Percentiles rank a stretch among this genome's conserved stretches.
Evolutionary conservation across 2,797 vertebrate genomes (phyloP).

Genomic region (Apodemus agrarius): DNA sequence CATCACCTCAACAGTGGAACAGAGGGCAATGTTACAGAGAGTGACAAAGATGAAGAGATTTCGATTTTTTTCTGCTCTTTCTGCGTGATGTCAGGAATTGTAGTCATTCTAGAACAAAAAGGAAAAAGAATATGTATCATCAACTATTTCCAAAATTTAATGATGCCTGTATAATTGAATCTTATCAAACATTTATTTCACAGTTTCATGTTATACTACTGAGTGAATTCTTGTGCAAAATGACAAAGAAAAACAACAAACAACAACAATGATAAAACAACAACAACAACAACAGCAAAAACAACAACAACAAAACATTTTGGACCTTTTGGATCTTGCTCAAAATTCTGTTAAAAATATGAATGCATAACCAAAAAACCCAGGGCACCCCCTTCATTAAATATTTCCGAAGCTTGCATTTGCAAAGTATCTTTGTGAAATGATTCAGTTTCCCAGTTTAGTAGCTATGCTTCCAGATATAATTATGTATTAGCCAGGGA

Average conservation of each 20-base stretch:
- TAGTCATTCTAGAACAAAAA: not conserved
- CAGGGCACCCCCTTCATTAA: not conserved
- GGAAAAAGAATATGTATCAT: not conserved
- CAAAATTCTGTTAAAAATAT: slow-evolving; percentile 39
- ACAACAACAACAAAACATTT: not conserved
- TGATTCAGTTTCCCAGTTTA: slow-evolving; percentile 77
- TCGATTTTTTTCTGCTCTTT: slow-evolving; percentile 52
- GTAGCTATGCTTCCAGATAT: slow-evolving; percentile 71
- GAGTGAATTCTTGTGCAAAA: slow-evolving; percentile 48
- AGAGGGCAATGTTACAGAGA: not conserved
- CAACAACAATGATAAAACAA: not conserved
- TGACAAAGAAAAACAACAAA: not conserved
- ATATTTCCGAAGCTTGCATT: slow-evolving; percentile 65
- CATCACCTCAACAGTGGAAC: not conserved
- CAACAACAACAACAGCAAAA: not conserved
- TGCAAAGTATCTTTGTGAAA: slow-evolving; percentile 64
- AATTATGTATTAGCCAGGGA: slow-evolving; percentile 78
- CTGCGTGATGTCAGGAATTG: not conserved
- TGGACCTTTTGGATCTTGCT: slow-evolving; percentile 8
- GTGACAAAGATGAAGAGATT: not conserved
- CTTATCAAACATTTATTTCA: slow-evolving; percentile 32
- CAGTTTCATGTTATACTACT: not conserved
- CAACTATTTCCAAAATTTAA: slow-evolving; percentile 44
- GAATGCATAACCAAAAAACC: slow-evolving; percentile 39
- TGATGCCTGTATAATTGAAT: not conserved